Evolutionary conservation across 35 echinoderm and acorn worm genomes (phyloP), one percentile per base, ranked within the genome.

Genomic region (Lytechinus variegatus): DNA sequence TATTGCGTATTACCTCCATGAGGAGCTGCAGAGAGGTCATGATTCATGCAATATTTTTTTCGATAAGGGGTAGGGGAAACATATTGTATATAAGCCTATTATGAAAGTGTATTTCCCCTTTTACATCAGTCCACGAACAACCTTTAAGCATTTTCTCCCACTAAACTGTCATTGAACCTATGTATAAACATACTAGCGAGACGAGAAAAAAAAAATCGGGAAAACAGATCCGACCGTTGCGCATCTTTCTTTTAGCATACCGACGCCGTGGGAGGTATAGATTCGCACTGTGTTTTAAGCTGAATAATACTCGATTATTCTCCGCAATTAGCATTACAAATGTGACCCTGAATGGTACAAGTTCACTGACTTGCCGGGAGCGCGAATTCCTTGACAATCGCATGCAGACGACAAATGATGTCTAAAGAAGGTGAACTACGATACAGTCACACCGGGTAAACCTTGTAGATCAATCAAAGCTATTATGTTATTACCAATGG

Each of bases 321-420:
- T 90, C 28, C 29, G n/a, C 88, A 90, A 90, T 90, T 90, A 90
- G 88, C 88, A 90, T 90, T 44, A 16, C 27, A 90, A 90, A 90
- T 33, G 88, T 54, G 88, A 90, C 88, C 88, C 88, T 54, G 88
- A 44, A 54, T 6, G 27, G 5, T 21, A 0, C 0, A 54, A 54
- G 29, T 44, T 90, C 88, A 54, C 29, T 90, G 88, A 90, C 88
- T 90, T 90, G 88, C 88, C 52, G 13, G 88, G 88, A 52, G 88
- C 88, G 24, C 66, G 21, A 79, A 79, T 79, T 24, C 66, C 66
- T 79, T 3, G 66, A 79, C 66, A 79, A 79, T 79, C 66, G 14
- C 4, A 79, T n/a, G 19, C 66, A 79, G 66, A 79, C 56, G 56
- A 58, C 13, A 2, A 58, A 58, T 58, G 19, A 16, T 21, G 33